phyloP scores from a whole-genome alignment of 2,113 vertebrate genomes.

The Brachirus orientalis region DNA sequence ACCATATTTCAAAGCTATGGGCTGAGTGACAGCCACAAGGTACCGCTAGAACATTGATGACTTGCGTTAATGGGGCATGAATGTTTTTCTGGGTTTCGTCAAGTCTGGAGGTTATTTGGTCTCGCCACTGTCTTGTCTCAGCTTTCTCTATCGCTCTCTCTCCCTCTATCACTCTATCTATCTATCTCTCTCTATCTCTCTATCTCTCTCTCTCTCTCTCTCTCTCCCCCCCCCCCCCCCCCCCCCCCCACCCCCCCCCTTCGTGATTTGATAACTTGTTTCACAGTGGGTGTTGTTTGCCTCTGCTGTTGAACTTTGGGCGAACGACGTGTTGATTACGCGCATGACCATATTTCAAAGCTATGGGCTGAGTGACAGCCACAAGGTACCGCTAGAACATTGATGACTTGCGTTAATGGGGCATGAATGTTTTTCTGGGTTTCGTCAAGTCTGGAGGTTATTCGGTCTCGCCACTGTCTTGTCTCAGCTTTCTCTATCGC shows the following conservation, averaged over 20 bases:
- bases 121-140: constrained; percentile 24
- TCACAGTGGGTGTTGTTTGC: constrained; percentile 24
- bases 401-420: constrained; percentile 53
- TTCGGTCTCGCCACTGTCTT: constrained; percentile 16
- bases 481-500: not conserved
- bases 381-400: constrained; percentile 32
- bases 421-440: constrained; percentile 42
- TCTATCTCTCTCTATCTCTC: too few relatives aligned
- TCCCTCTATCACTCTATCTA: too few relatives aligned
- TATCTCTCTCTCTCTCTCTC: too few relatives aligned
- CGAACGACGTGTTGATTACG: constrained; percentile 26
- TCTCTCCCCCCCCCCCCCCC: too few relatives aligned
- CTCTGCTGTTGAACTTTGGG: constrained; percentile 20
- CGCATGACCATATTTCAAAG: constrained; percentile 26
- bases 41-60: constrained; percentile 41
- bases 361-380: constrained; percentile 43
- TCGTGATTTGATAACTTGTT: constrained; percentile 48
- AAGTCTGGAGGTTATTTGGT: constrained; percentile 21
- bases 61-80: constrained; percentile 48
- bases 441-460: constrained; percentile 24
- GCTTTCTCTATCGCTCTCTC: too few relatives aligned
- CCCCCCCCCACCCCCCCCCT: too few relatives aligned
- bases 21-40: constrained; percentile 47
- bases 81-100: constrained; percentile 36
- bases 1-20: constrained; percentile 24